These are phyloP conservation scores for Nymphalis polychloros DNA, from an alignment of 2,888 invertebrate species.

Conservation along the genomic window DNA sequence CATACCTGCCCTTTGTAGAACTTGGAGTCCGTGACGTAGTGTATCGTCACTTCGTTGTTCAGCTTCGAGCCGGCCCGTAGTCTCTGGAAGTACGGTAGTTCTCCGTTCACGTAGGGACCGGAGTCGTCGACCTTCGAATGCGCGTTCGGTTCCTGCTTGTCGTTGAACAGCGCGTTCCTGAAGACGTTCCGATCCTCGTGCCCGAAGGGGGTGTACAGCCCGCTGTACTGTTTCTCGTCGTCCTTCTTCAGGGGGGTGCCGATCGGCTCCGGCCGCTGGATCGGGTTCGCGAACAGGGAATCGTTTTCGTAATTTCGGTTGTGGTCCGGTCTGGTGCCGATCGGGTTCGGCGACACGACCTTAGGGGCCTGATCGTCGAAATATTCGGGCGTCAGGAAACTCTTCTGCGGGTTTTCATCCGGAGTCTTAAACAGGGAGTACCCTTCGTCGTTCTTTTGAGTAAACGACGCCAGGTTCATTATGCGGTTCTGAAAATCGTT, in stretches of 20 bases:
- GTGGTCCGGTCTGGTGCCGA: constrained; percentile 64
- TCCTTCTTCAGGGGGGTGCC: constrained; percentile 57
- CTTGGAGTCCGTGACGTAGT: constrained; percentile 74
- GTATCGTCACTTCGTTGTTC: constrained; percentile 74
- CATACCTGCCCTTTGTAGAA: constrained; percentile 72
- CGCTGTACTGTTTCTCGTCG: constrained; percentile 45
- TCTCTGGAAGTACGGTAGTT: constrained; percentile 72
- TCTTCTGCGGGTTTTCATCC: constrained; percentile 60
- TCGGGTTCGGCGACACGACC: constrained; percentile 70
- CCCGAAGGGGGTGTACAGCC: constrained; percentile 71
- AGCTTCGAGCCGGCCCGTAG: constrained; percentile 69
- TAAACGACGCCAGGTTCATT: constrained; percentile 72
- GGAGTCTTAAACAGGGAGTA: constrained; percentile 70
- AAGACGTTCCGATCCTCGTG: constrained; percentile 70
- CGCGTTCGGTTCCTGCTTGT: constrained; percentile 50
- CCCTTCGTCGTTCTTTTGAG: constrained; percentile 74
- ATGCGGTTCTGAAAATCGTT: constrained; percentile 63
- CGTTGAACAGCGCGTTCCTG: constrained; percentile 66
- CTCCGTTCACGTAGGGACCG: constrained; percentile 56
- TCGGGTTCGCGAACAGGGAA: constrained; percentile 62
- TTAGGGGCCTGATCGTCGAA: constrained; percentile 60
- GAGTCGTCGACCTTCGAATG: constrained; percentile 45
- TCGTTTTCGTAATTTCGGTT: constrained; percentile 56
- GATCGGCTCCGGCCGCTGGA: constrained; percentile 62
- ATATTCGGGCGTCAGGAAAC: constrained; percentile 62